phyloP scores from a whole-genome alignment of 2,797 vertebrate species.

The Fundulus diaphanus region DNA sequence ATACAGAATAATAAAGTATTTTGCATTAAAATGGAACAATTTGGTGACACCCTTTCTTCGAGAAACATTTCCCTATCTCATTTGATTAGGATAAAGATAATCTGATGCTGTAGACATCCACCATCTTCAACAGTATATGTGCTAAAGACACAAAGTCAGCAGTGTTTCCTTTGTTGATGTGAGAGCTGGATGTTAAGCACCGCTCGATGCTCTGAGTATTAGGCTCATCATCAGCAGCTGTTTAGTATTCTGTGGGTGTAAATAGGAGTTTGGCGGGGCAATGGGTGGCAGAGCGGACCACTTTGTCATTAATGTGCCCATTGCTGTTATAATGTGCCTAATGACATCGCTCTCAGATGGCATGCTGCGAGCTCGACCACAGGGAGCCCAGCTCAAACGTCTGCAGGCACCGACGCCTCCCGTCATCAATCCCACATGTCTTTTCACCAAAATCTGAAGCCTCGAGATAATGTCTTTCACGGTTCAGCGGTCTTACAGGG shows the following conservation, averaged over 20 bases:
- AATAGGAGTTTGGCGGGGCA: slow-evolving; percentile 81
- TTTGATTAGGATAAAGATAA: neutral
- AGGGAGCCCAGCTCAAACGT: slow-evolving; percentile 84
- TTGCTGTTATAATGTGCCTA: slow-evolving; percentile 89
- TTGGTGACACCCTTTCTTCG: neutral
- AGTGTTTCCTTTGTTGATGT: slow-evolving; percentile 24
- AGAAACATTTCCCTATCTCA: neutral
- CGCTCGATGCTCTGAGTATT: slow-evolving; percentile 33
- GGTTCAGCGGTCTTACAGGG: slow-evolving; percentile 89
- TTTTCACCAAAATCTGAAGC: slow-evolving; percentile 71
- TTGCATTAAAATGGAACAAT: neutral
- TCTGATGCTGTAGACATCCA: neutral
- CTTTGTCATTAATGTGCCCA: slow-evolving; percentile 85
- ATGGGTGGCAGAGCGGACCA: slow-evolving; percentile 82
- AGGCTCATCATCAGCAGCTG: slow-evolving; percentile 65
- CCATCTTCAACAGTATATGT: neutral
- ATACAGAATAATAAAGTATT: neutral
- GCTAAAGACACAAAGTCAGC: slow-evolving; percentile 21
- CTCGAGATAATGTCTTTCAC: slow-evolving; percentile 92
- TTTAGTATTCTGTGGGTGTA: slow-evolving; percentile 86
- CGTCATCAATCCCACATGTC: slow-evolving; percentile 89
- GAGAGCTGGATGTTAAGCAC: slow-evolving; percentile 57
- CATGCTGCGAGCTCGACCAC: slow-evolving; percentile 92
- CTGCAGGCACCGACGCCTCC: slow-evolving; percentile 86
- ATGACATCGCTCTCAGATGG: slow-evolving; percentile 87